A percentile compares a stretch with the other conserved stretches of the same genome.
Evolutionary conservation across 2,113 vertebrate genomes (phyloP).

Genomic region (Strix aluco): DNA sequence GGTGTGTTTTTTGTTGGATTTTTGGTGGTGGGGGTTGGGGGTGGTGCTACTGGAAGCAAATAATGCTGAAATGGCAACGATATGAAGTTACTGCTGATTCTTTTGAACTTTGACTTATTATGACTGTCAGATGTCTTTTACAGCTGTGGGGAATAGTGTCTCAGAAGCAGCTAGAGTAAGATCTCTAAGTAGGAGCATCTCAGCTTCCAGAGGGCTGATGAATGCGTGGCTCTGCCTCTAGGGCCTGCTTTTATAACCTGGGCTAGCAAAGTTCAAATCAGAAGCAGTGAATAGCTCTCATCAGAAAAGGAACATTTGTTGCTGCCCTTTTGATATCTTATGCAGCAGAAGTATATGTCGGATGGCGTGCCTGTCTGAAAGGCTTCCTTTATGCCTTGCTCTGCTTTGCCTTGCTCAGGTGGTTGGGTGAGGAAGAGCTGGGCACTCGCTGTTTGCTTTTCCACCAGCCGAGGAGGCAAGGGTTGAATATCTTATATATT

Average conservation of each 20-base stretch:
- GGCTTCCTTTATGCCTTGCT: neutral
- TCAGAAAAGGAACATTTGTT: neutral
- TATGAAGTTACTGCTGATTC: neutral
- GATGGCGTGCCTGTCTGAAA: neutral
- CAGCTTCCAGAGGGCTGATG: neutral
- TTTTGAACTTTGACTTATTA: neutral
- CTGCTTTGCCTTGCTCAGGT: neutral
- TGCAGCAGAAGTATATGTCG: neutral
- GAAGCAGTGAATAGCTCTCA: neutral
- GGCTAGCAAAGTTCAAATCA: neutral
- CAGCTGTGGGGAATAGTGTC: neutral
- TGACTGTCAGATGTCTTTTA: neutral
- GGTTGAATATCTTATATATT: neutral
- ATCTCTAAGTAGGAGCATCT: neutral
- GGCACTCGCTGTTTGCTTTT: neutral
- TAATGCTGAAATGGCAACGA: neutral
- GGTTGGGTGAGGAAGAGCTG: neutral
- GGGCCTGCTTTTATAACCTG: neutral
- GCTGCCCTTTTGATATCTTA: neutral
- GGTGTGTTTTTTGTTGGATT: neutral
- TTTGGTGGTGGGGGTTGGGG: neutral
- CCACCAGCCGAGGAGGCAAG: neutral
- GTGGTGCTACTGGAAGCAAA: neutral
- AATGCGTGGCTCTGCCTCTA: neutral
- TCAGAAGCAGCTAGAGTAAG: neutral